A percentile compares a stretch with the other conserved stretches of the same genome.
Evolutionary conservation across 2,113 vertebrate genomes (phyloP).

Genomic region (Calypte anna): DNA sequence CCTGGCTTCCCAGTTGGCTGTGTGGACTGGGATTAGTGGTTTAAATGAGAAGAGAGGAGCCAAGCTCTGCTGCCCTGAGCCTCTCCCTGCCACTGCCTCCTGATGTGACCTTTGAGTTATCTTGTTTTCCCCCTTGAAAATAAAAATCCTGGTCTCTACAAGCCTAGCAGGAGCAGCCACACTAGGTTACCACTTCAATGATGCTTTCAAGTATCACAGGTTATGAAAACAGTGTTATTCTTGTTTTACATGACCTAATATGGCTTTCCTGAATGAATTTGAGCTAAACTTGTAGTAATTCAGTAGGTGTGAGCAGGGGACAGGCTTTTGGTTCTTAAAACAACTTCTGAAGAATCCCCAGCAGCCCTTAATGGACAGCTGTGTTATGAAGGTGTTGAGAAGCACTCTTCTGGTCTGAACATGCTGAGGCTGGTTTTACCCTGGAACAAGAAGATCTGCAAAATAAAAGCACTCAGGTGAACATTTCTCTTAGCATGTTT

Average conservation of each 20-base stretch:
- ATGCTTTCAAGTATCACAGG: background rate
- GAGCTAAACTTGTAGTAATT: background rate
- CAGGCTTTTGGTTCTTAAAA: background rate
- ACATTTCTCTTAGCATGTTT: background rate
- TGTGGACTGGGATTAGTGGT: fast-evolving
- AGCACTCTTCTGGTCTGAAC: background rate
- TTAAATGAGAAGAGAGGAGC: background rate
- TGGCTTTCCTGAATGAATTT: background rate
- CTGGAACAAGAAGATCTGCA: background rate
- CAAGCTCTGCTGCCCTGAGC: background rate
- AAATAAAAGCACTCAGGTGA: background rate
- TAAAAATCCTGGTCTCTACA: background rate
- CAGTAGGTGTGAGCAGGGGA: background rate
- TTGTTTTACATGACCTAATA: background rate
- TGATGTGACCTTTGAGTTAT: background rate
- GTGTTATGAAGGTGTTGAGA: background rate
- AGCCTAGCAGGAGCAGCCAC: background rate
- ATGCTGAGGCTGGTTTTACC: background rate
- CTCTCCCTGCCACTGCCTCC: background rate
- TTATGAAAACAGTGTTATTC: background rate
- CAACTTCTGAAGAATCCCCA: background rate
- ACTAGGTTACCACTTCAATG: background rate
- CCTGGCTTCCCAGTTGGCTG: background rate
- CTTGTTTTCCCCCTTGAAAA: background rate
- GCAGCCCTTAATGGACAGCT: background rate